Evolutionary conservation across 2,888 invertebrate species (phyloP), one percentile per base, ranked within the genome.

Genomic region (Microctonus aethiopoides): DNA sequence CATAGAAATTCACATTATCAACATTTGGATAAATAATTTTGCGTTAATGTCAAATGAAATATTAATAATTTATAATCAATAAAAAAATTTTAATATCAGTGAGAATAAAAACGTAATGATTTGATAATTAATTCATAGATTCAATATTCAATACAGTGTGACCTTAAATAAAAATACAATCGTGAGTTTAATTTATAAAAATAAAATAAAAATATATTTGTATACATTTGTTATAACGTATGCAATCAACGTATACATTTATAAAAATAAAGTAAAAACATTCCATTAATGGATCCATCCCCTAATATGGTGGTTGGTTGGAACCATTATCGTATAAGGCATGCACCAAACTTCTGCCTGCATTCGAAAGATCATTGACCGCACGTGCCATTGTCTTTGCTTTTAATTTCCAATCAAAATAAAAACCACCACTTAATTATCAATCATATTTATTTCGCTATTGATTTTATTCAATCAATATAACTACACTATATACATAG

Each of bases 291-390:
- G 66, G 66, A 75, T 76, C 78, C n/a, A 81, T 76, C 80, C 62
- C 79, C 81, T 79, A 80, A 81, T 75, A 81, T 80, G 81, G 81
- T 78, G 77, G 75, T 29, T n/a, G 46, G 41, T 72, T 72, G 75
- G 77, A 78, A 79, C 79, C 76, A 79, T 75, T n/a, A 16, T 46
- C 79, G 74, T 78, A 80, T 77, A 81, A 77, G 80, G 79, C 63
- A 72, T 75, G 70, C 72, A 72, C 52, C 71, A n/a, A 46, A 41
- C 62, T 41, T 29, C 16, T 29, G 4, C 46, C 51, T 62, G 41
- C 29, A 46, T 46, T 24, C n/a, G 69, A 71, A 72, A 77, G 81
- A 80, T 82, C 82, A 77, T 79, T 81, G 82, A 81, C 81, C 82
- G 80, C 71, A 75, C 71, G 74, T 79, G 73, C 75, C 39, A 62